Base-by-base conservation (phyloP, 2,113 vertebrate genomes). In the Syrmaticus mikado region DNA sequence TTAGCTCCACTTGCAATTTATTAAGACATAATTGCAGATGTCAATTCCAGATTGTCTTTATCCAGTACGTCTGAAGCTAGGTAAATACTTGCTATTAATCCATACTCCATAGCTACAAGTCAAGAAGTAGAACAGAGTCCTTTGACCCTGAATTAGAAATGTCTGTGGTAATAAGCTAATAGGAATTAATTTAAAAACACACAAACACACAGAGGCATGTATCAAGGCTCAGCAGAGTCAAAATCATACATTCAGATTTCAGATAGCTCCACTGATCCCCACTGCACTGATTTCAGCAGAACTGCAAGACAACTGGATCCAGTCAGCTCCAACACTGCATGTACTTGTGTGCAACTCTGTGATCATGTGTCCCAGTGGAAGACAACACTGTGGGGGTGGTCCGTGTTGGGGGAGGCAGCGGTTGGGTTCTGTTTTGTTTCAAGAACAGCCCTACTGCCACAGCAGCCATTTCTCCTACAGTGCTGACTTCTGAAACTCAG, bases 11-110 rank as follows among this genome's bases (percentile, higher is more conserved):
- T 80, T 92, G 50, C 45, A 95, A 50, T 87, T 87, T 87, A 89
- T 89, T 85, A 87, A 85, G 73, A 78, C 25, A 30, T 43, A 89
- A 72, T 53, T 82, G 30, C 28, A 89, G 80, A 72, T 72, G 55
- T 65, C 78, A 89, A 85, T 87, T 85, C 34, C 43, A 81, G 48
- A 48, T 80, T 87, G 55, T 70, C 75, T 91, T 89, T 80, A 89
- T 28, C 32, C 7, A 80, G 0, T 74, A 38, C 7, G 15, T 70
- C 72, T 93, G 60, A 90, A 85, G 20, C 36, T 32, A 81, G n/a
- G 4, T 62, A 78, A 70, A 24, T 36, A 79, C 14, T 53, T 89
- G 46, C 13, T 17, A 70, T 92, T 85, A 94, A 94, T 79, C 30
- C 58, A 38, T 21, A 41, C 53, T 84, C 16, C 30, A 40, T 2